Base-by-base conservation (phyloP, 2,797 vertebrate genomes). In the Argentina silus region DNA sequence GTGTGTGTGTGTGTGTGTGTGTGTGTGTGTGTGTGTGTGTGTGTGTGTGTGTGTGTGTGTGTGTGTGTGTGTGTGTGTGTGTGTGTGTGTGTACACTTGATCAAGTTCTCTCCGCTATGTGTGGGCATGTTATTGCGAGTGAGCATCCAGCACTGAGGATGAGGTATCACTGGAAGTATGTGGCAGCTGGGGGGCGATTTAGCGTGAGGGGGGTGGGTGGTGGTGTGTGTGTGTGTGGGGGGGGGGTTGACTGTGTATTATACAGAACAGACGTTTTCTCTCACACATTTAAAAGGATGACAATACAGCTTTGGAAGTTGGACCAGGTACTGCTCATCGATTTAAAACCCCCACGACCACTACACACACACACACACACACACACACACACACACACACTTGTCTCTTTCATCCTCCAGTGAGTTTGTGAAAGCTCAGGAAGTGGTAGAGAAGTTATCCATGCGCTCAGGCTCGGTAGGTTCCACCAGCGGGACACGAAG, bases 101-200 rank as follows among this genome's bases (percentile, higher is more conserved):
- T 81, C 68, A 67, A 70, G 70, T 69, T 70, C 74, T 70, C 76
- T 73, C 75, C 69, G 21, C 63, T 53, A 76, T 80, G 77, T 72
- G 77, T 70, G 73, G 77, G 72, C 76, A 77, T 79, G 76, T 81
- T 74, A 76, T 83, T 83, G 78, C 62, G 74, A 78, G 71, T 43
- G 44, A 36, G 71, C 51, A 56, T 75, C 71, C 70, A 60, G 67
- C 70, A 62, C 70, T 61, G 80, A 63, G 36, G 71, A 70, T 81
- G 79, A 83, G 79, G 70, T 83, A 81, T 75, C 69, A 67, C 67
- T 76, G 55, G 73, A 79, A 67, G 74, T 68, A 79, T 78, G 76
- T 67, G 71, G 71, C 76, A 79, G 81, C 81, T 85, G 78, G 73
- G 65, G 75, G 66, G 15, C 45, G 7, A n/a, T 43, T 44, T 68